These are phyloP conservation scores for Drosophila fungiperda DNA, from an alignment of 2,888 invertebrate genomes.

Conservation along the genomic window DNA sequence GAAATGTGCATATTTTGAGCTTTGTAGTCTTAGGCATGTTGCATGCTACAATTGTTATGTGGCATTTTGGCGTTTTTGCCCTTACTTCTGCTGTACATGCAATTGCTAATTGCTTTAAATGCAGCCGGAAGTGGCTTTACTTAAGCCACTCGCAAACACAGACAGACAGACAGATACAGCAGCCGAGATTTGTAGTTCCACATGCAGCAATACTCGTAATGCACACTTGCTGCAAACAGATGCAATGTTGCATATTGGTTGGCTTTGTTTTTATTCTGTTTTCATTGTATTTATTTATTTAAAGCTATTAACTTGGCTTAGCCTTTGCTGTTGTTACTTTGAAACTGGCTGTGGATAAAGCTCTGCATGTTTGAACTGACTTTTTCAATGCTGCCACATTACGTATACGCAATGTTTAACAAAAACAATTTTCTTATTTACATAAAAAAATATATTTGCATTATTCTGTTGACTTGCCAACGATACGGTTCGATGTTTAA, in stretches of 20 bases:
- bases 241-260: slow-evolving; percentile 56
- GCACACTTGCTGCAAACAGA: slow-evolving; percentile 20
- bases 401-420: slow-evolving; percentile 34
- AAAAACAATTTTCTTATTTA: slow-evolving; percentile 49
- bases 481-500: slow-evolving; percentile 58
- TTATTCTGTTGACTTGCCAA: slow-evolving; percentile 37
- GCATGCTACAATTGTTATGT: slow-evolving; percentile 26
- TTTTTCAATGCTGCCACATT: slow-evolving; percentile 19
- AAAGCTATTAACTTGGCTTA: slow-evolving; percentile 60
- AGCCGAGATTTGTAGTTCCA: slow-evolving; percentile 5
- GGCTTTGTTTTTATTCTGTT: slow-evolving; percentile 41
- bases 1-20: slow-evolving; percentile 3
- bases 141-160: slow-evolving; percentile 62
- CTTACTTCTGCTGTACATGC: slow-evolving; percentile 34
- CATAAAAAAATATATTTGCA: slow-evolving; percentile 13
- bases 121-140: slow-evolving; percentile 70
- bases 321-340: slow-evolving; percentile 8
- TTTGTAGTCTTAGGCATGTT: slow-evolving; percentile 26
- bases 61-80: slow-evolving; percentile 4
- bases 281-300: slow-evolving; percentile 65
- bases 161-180: slow-evolving; percentile 13
- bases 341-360: neutral
- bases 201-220: slow-evolving; percentile 18
- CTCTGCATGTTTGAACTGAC: slow-evolving; percentile 20
- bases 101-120: slow-evolving; percentile 78